Base-by-base conservation (phyloP, 2,888 invertebrate species). In the Eledona agricola region DNA sequence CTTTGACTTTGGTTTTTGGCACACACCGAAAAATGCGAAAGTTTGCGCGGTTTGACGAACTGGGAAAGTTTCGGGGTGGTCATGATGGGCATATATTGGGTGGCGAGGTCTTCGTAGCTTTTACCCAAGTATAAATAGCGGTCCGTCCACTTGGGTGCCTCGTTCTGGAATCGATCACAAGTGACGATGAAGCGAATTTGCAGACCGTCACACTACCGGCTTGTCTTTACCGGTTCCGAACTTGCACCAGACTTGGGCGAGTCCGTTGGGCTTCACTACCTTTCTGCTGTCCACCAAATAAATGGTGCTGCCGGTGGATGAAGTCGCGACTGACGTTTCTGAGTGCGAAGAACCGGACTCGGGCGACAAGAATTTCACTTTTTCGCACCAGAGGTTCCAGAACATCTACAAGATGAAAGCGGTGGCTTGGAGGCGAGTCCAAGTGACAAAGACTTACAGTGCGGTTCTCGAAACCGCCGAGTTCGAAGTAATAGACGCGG, bases 401-500 rank as follows among this genome's bases (percentile, higher is more conserved):
- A 79, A 80, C 73, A 81, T 78, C 82, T 82, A 59, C 1, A 3
- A 51, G n/a, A n/a, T 12, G 7, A 31, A 31, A 10, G 12, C 3
- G 2, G 5, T 26, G 4, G 9, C 4, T 26, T 26, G 26, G 7
- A 6, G 26, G 26, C 5, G 6, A 26, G 4, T 6, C 7, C 26
- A 6, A 6, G 5, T 7, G 4, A 5, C 7, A 4, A 7, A 13
- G 15, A 58, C 70, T 66, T 74, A 84, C 84, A 67, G 79, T 78
- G 62, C 79, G 79, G 51, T 81, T 81, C 3, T 80, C 73, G 58
- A 81, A 79, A 1, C 83, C 83, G 1, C 84, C 85, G 52, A 89
- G 77, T 72, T 89, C 88, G 71, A 86, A 89, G 73, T 86, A 86
- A 62, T 80, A 77, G 0, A 79, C 76, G 51, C 75, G 70, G 17